Evolutionary conservation across 2,888 invertebrate species (phyloP), one percentile per base, ranked within the genome.

Genomic region (Temnothorax rugatulus): DNA sequence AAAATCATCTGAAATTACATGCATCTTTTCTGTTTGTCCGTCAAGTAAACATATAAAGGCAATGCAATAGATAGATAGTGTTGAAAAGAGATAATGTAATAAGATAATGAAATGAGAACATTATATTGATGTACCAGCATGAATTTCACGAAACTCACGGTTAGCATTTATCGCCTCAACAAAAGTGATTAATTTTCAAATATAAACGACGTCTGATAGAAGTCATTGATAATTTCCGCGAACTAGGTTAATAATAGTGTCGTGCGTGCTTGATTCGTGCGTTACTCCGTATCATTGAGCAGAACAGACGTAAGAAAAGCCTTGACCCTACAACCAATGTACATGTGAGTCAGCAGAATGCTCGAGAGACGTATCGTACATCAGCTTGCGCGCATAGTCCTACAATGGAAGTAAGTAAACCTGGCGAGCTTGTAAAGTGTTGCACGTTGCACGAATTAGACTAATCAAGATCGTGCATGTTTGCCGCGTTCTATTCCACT

Each of bases 361-460:
- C 57, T 44, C 44, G 21, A 79, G 71, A 57, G 69, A 69, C 57
- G 25, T 69, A 71, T 79, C 71, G 71, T 79, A 47, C 79, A 79
- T 71, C 71, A 47, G 71, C 2, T 57, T 71, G 66, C 79, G 71
- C 71, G 57, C 79, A 71, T 79, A 79, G 71, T 57, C 50, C 29
- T 44, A 79, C 79, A 79, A 59, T 57, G 29, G 21, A 71, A 71
- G 57, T 69, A 44, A 69, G 79, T 57, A 66, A 66, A 77, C 41
- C 66, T 34, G 21, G 79, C 79, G 71, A 71, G 71, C 71, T 71
- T 79, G 79, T 71, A 59, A 79, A 79, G 71, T 79, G 79, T 79
- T 79, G 71, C 71, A 79, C 69, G 57, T 79, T 79, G 71, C 71
- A 79, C 69, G 57, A 79, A 79, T 79, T 71, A 79, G 71, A 79